Conservation (phyloP, 2,888 invertebrate genomes). For the Trachelus stipa region DNA sequence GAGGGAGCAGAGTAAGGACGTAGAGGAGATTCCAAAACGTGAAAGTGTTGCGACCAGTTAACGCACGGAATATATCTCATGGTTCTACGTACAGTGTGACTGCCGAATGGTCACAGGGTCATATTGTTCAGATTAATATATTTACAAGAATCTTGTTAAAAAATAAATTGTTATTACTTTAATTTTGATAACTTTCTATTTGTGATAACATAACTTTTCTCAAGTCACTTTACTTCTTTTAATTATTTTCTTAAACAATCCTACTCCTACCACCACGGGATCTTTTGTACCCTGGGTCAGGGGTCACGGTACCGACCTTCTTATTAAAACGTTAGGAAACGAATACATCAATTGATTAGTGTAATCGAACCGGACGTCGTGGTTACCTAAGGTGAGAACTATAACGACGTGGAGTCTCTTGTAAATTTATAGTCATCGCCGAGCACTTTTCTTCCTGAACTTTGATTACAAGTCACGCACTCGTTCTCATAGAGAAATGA, state of each 20-base stretch:
- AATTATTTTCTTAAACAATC: background rate
- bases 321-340: background rate
- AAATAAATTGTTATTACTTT: conserved; percentile 8
- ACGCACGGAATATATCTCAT: background rate
- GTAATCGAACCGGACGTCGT: background rate
- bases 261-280: background rate
- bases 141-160: conserved; percentile 6
- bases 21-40: background rate
- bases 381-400: background rate
- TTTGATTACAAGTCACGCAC: too few relatives aligned
- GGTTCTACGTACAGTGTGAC: background rate
- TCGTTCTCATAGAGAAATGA: too few relatives aligned
- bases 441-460: background rate
- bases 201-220: background rate
- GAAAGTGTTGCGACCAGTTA: background rate
- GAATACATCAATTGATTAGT: background rate
- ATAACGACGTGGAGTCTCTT: background rate
- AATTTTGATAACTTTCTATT: background rate
- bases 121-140: background rate
- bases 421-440: background rate
- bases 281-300: background rate
- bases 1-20: conserved; percentile 18
- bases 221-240: background rate
- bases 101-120: background rate
- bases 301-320: background rate